A percentile compares a stretch with the other conserved stretches of the same genome.
Conservation (phyloP, 1,140 invertebrate genomes). For the Episyrphus balteatus region DNA sequence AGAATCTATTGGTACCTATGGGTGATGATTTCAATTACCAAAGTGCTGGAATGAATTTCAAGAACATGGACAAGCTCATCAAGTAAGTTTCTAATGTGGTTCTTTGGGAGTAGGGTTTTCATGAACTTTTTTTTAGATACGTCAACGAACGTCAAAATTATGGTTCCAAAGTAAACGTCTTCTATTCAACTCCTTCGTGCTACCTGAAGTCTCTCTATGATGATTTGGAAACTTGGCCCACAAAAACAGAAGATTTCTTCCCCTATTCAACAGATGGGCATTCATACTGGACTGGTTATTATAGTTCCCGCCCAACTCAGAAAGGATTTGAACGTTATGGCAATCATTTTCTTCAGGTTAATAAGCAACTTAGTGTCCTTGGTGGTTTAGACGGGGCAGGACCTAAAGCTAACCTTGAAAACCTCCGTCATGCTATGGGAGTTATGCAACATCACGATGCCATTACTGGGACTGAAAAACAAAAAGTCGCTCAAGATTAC, state of each 20-base stretch:
- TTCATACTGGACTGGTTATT: constrained; percentile 91
- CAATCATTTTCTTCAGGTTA: constrained; percentile 69
- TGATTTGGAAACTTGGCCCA: constrained; percentile 49
- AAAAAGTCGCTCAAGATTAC: constrained; percentile 84
- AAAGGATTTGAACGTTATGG: constrained; percentile 69
- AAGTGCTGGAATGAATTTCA: constrained; percentile 72
- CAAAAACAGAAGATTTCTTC: constrained; percentile 78
- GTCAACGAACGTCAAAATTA: constrained; percentile 48
- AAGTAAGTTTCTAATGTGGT: constrained; percentile 45
- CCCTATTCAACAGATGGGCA: constrained; percentile 79
- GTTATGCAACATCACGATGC: constrained; percentile 90
- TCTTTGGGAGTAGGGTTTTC: too few relatives aligned
- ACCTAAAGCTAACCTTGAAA: constrained; percentile 22
- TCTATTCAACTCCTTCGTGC: constrained; percentile 93
- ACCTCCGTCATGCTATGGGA: constrained; percentile 51
- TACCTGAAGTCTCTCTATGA: constrained; percentile 77
- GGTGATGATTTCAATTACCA: constrained; percentile 88
- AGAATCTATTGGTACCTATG: constrained; percentile 78
- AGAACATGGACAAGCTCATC: constrained; percentile 80
- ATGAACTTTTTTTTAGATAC: constrained; percentile 32
- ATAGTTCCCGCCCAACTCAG: constrained; percentile 73
- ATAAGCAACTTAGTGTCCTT: constrained; percentile 43
- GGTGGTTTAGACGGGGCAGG: constrained; percentile 14
- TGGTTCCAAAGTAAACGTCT: constrained; percentile 57
- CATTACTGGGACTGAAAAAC: constrained; percentile 82